Evolutionary conservation across 2,888 invertebrate species (phyloP).

Genomic region (Xanthorhoe spadicearia): DNA sequence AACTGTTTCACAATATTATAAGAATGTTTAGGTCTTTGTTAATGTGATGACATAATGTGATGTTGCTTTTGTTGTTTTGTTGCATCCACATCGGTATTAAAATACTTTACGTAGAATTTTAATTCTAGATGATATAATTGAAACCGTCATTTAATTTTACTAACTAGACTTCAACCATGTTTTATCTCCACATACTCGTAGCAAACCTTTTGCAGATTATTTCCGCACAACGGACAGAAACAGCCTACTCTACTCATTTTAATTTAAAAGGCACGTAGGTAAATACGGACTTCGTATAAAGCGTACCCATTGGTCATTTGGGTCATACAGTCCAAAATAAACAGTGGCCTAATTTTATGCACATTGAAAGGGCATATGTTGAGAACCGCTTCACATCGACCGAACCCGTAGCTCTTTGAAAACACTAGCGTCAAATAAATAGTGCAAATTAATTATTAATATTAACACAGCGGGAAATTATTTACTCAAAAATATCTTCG

Average conservation of each 20-base stretch:
- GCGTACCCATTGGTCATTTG: conserved; percentile 23
- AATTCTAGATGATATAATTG: too few relatives aligned
- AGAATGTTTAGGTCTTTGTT: too few relatives aligned
- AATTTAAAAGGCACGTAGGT: conserved; percentile 13
- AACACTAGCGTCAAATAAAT: neutral
- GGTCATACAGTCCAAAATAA: conserved; percentile 32
- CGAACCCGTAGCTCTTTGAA: neutral
- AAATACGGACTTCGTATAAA: conserved; percentile 3
- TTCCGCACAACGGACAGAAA: neutral
- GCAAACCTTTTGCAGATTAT: conserved; percentile 1
- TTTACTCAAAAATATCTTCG: too few relatives aligned
- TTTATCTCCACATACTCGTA: neutral
- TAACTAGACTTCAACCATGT: neutral
- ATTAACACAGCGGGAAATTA: too few relatives aligned
- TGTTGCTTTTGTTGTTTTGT: too few relatives aligned
- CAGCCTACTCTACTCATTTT: neutral
- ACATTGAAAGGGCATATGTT: conserved; percentile 3
- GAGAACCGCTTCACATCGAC: conserved; percentile 7
- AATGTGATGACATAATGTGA: too few relatives aligned
- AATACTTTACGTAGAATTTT: too few relatives aligned
- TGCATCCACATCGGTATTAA: too few relatives aligned
- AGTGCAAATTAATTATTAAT: too few relatives aligned
- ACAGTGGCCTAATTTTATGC: conserved; percentile 29
- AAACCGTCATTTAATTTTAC: too few relatives aligned
- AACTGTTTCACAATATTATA: too few relatives aligned